Evolutionary conservation across 2,113 vertebrate species (phyloP).

Genomic region (Symphodus melops): DNA sequence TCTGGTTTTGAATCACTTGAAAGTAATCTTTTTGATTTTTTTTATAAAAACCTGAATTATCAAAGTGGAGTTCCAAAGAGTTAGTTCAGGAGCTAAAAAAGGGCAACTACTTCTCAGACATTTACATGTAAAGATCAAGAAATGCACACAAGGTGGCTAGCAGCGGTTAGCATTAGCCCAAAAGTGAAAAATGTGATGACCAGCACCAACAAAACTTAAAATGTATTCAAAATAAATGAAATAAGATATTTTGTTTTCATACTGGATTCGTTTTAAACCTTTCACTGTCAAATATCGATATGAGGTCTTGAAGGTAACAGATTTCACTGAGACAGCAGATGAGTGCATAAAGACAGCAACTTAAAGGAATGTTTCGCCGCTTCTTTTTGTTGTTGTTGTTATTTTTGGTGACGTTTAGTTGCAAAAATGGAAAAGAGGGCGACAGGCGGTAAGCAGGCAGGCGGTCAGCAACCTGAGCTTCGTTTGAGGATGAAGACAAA

Average conservation of each 20-base stretch:
- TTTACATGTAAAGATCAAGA: background rate
- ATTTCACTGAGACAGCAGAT: conserved; percentile 24
- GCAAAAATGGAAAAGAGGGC: background rate
- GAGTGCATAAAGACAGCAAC: background rate
- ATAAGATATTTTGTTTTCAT: background rate
- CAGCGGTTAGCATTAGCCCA: conserved; percentile 1
- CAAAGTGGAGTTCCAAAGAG: background rate
- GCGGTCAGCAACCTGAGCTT: background rate
- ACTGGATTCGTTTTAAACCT: background rate
- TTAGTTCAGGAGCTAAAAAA: background rate
- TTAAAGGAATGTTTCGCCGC: background rate
- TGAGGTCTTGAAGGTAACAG: conserved; percentile 5
- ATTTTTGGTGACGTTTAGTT: conserved; percentile 1
- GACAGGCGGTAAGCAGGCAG: conserved; percentile 21
- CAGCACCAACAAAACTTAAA: background rate
- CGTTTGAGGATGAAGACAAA: conserved; percentile 63
- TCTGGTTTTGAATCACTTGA: background rate
- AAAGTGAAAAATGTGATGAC: background rate
- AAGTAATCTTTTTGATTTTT: background rate
- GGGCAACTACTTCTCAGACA: background rate
- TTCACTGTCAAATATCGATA: background rate
- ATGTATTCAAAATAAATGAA: background rate
- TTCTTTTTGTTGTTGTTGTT: background rate
- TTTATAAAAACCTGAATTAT: background rate
- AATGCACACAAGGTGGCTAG: background rate